A percentile compares a stretch with the other conserved stretches of the same genome.
phyloP scores from a whole-genome alignment of 2,113 vertebrate genomes.

The Catharus minimus region DNA sequence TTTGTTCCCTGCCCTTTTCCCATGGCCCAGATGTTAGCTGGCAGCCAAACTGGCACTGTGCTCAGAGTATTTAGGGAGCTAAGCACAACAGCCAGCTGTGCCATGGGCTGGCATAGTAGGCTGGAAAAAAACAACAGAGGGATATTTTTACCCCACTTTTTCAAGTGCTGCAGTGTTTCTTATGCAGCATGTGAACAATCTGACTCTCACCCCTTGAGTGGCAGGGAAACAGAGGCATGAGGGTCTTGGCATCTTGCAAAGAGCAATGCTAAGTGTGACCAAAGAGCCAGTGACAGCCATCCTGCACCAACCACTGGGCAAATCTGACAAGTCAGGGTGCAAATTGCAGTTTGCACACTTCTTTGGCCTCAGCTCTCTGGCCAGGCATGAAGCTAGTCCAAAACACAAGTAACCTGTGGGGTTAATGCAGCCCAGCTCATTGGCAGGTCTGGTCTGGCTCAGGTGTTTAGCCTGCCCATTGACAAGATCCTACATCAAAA shows the following conservation, averaged over 20 bases:
- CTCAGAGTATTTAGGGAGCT: not conserved
- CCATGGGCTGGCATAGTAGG: not conserved
- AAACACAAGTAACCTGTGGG: not conserved
- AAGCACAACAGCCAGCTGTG: not conserved
- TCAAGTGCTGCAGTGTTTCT: not conserved
- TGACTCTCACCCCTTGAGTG: not conserved
- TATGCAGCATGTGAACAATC: not conserved
- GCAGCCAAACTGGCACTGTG: conserved; percentile 1
- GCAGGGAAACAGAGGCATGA: not conserved
- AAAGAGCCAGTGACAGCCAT: not conserved
- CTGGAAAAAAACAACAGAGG: not conserved
- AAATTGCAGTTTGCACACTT: not conserved
- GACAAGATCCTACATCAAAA: not conserved
- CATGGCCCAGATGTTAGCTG: conserved; percentile 13
- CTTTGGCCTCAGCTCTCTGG: not conserved
- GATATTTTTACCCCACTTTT: not conserved
- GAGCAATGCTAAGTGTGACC: not conserved
- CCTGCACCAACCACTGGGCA: not conserved
- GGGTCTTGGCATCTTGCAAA: not conserved
- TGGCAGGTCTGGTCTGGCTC: not conserved
- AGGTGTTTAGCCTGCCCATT: not conserved
- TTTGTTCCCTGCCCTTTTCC: conserved; percentile 13
- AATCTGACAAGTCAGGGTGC: not conserved
- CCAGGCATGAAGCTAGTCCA: not conserved
- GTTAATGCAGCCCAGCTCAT: not conserved